These are phyloP conservation scores for Hozukius guyotensis DNA, from an alignment of 2,797 vertebrate species.

Conservation along the genomic window DNA sequence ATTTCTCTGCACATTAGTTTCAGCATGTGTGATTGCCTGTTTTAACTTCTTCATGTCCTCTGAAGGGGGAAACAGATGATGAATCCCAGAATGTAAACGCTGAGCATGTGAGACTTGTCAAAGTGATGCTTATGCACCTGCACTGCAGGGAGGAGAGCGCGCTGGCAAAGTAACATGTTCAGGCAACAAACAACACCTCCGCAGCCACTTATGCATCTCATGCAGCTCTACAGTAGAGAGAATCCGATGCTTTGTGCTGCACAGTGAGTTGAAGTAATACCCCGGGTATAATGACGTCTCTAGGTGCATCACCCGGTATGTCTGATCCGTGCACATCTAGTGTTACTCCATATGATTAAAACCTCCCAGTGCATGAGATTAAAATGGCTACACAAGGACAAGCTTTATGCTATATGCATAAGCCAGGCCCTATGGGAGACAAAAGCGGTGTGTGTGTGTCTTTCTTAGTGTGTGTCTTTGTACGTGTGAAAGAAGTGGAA, in stretches of 20 bases:
- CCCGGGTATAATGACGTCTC: slow-evolving; percentile 36
- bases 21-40: slow-evolving; percentile 4
- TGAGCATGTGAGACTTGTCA: slow-evolving; percentile 22
- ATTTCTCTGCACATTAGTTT: slow-evolving; percentile 22
- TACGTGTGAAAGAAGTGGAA: slow-evolving; percentile 29
- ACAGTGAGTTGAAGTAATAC: slow-evolving; percentile 44
- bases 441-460: slow-evolving; percentile 6
- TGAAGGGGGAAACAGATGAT: not conserved
- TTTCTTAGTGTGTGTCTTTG: slow-evolving; percentile 9
- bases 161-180: slow-evolving; percentile 43
- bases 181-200: slow-evolving; percentile 47
- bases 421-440: slow-evolving; percentile 26
- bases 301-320: slow-evolving; percentile 30
- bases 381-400: slow-evolving; percentile 49
- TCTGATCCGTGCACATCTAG: slow-evolving; percentile 44
- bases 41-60: slow-evolving; percentile 24
- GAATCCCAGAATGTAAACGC: not conserved
- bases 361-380: slow-evolving; percentile 53
- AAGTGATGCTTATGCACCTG: slow-evolving; percentile 27
- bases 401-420: slow-evolving; percentile 23
- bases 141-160: slow-evolving; percentile 20
- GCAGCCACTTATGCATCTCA: slow-evolving; percentile 36
- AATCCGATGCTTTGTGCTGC: slow-evolving; percentile 19
- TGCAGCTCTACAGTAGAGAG: not conserved
- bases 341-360: slow-evolving; percentile 53